Evolutionary conservation across 2,888 invertebrate genomes (phyloP), one percentile per base, ranked within the genome.

Genomic region (Dryomyza anilis): DNA sequence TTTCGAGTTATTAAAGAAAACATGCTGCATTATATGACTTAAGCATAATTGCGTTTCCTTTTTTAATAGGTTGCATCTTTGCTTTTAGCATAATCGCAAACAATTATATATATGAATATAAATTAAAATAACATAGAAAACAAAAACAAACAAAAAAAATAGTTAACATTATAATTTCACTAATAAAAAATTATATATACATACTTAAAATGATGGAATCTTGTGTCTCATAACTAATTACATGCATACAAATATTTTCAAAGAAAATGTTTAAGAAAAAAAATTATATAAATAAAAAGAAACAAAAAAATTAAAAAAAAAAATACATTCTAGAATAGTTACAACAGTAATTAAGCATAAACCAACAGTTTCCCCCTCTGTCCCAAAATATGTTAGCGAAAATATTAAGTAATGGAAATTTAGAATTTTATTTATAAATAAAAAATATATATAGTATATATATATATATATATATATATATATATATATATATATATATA

Each of bases 201-300:
- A 60, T 57, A 52, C 27, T 52, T 43, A 43, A 57, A 43, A 50
- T 53, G 25, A 61, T 25, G 48, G 59, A 59, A 59, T 48, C 59
- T 59, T 59, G 50, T 50, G 60, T 50, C 50, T 61, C 52, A 53
- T 61, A 61, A 52, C 10, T 43, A 61, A 61, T 58, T 45, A 27
- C 16, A 36, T 29, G 29, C 30, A 39, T 39, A 53, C 52, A 61
- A 68, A 48, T 64, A 65, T 64, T 60, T 62, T 67, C 59, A 63
- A 57, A 64, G 63, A 67, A 43, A 52, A 36, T 64, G 67, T 64
- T 50, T 55, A 45, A 68, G 62, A 12, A 30, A 57, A n/a, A n/a
- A 27, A 60, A 62, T 62, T 52, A 66, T 50, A 53, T 64, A 67
- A 59, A 45, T 60, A 62, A 43, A 67, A 12, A 50, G 50, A 58